phyloP scores from a whole-genome alignment of 2,797 vertebrate genomes.

The Phrynocephalus forsythii region DNA sequence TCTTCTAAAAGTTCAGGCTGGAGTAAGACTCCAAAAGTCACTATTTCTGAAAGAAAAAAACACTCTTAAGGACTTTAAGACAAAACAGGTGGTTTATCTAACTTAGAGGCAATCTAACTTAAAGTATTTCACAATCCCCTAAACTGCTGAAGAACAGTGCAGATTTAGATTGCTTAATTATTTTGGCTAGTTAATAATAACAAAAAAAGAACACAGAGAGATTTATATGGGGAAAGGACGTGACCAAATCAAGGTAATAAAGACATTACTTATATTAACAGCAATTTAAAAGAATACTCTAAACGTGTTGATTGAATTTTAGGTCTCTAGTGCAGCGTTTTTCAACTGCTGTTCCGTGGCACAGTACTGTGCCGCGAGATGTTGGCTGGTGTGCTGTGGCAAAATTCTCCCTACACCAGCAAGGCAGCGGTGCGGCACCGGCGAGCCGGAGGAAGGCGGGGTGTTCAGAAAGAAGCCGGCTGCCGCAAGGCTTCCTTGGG shows the following conservation, averaged over 20 bases:
- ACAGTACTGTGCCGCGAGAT: too few species aligned
- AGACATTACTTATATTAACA: slow-evolving; percentile 10
- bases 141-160: not conserved
- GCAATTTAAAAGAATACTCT: not conserved
- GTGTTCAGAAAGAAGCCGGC: too few species aligned
- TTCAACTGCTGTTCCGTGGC: too few species aligned
- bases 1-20: not conserved
- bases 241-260: slow-evolving; percentile 10
- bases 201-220: not conserved
- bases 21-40: too few species aligned
- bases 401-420: too few species aligned
- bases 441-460: too few species aligned
- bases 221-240: not conserved
- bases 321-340: not conserved
- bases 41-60: not conserved
- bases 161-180: slow-evolving; percentile 1
- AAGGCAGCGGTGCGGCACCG: too few species aligned
- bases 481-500: too few species aligned
- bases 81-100: not conserved
- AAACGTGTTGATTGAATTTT: slow-evolving; percentile 2
- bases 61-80: not conserved
- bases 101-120: too few species aligned
- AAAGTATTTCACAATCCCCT: not conserved
- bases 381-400: too few species aligned
- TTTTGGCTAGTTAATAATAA: not conserved